Percentiles rank a stretch among this genome's conserved stretches.
These are phyloP conservation scores for Albula goreensis DNA, from an alignment of 2,113 vertebrate species.

Conservation along the genomic window DNA sequence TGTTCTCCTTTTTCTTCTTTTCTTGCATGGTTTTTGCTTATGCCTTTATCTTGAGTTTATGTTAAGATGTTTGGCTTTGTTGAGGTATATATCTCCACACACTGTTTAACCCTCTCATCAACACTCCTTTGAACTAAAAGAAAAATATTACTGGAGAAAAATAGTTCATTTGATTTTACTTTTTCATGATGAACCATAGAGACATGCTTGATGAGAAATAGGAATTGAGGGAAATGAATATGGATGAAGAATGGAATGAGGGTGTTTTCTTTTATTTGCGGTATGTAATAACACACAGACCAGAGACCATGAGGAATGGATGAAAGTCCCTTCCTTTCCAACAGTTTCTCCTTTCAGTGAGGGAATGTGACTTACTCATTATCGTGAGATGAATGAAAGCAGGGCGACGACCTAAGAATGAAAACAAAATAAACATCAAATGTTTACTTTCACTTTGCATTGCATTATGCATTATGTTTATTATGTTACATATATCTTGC, in stretches of 20 bases:
- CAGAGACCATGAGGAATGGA: neutral
- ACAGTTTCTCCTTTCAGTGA: neutral
- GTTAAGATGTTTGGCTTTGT: too few relatives aligned
- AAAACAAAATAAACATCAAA: neutral
- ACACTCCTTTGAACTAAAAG: too few relatives aligned
- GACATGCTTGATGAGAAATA: neutral
- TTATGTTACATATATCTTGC: neutral
- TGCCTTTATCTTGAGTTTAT: too few relatives aligned
- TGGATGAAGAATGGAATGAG: conserved; percentile 36
- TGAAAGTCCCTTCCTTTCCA: neutral
- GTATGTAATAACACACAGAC: neutral
- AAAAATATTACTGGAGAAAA: too few relatives aligned
- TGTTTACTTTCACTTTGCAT: neutral
- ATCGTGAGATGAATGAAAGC: conserved; percentile 48
- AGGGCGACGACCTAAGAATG: conserved; percentile 36
- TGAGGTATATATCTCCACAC: too few relatives aligned
- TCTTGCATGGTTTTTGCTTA: too few relatives aligned
- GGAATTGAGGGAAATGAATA: neutral
- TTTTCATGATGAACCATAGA: neutral
- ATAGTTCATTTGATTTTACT: too few relatives aligned
- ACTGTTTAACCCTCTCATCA: too few relatives aligned
- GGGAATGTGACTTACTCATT: conserved; percentile 23
- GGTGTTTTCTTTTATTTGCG: neutral
- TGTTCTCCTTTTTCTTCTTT: too few relatives aligned
- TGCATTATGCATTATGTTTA: neutral